These are phyloP conservation scores for Adineta ricciae DNA, from an alignment of 2,888 invertebrate genomes.

Conservation along the genomic window DNA sequence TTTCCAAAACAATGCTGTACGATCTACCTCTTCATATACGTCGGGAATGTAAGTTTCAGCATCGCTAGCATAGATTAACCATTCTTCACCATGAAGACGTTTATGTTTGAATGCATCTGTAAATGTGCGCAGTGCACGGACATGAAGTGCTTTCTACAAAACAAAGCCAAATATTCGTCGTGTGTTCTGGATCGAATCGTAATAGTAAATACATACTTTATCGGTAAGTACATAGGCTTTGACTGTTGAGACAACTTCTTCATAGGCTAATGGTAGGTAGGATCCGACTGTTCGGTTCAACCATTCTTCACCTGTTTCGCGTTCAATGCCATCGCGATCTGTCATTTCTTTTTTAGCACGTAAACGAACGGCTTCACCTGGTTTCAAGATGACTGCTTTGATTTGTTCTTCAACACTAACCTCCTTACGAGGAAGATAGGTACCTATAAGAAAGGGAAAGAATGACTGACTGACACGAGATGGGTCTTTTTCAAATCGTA, in stretches of 20 bases:
- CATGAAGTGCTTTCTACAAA: conserved; percentile 37
- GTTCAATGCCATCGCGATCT: conserved; percentile 42
- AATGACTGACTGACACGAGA: no score
- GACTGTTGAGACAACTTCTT: conserved; percentile 52
- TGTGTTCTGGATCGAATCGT: conserved; percentile 36
- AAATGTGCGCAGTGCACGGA: conserved; percentile 40
- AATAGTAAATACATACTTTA: conserved; percentile 38
- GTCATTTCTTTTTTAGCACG: conserved; percentile 50
- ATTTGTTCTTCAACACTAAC: conserved; percentile 50
- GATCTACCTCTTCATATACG: conserved; percentile 41
- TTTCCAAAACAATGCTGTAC: conserved; percentile 32
- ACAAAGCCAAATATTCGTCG: no score
- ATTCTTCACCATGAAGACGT: conserved; percentile 42
- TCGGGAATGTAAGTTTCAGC: conserved; percentile 40
- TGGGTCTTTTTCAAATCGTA: background rate
- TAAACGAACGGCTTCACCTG: conserved; percentile 52
- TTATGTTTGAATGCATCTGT: conserved; percentile 37
- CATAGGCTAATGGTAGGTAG: conserved; percentile 43
- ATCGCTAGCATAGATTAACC: conserved; percentile 42
- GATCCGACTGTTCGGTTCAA: conserved; percentile 36
- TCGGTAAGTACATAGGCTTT: conserved; percentile 53
- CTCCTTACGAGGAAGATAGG: conserved; percentile 48
- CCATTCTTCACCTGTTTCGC: conserved; percentile 24
- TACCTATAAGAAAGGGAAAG: background rate
- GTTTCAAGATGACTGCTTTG: conserved; percentile 49